Base-by-base conservation (phyloP, 2,113 vertebrate genomes). In the Acrocephalus arundinaceus region DNA sequence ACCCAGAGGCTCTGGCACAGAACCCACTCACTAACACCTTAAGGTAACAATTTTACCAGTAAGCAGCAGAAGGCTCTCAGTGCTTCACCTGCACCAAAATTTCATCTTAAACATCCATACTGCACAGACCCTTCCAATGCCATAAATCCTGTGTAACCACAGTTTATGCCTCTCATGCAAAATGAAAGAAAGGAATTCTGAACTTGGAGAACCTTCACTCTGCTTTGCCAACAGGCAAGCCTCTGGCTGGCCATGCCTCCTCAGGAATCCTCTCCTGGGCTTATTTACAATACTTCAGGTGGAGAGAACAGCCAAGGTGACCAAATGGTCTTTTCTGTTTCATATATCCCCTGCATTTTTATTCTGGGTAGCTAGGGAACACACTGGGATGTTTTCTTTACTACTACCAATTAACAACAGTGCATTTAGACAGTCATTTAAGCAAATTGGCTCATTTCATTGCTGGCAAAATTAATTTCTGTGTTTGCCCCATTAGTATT, bases 1-100 rank as follows among this genome's bases (percentile, higher is more conserved):
- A 98, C 98, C 97, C 98, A 93, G 97, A 78, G 96, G 98, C 98
- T 98, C 98, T 97, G 97, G 98, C 98, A 98, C 98, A 96, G 98
- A 99, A 98, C 98, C 94, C 97, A 84, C 97, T 97, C 39, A 21
- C 43, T 37, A 1, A 87, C 93, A 79, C 90, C 83, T 73, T 65
- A 39, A 67, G 83, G 65, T 37, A 71, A 66, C 76, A 22, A 19
- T 81, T 72, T 72, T 43, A 83, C 45, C 11, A 4, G 65, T 39
- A 37, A 92, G 20, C 45, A 78, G 76, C 84, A 78, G 62, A 76
- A 90, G 48, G 71, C 48, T 90, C 62, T 39, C 75, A 39, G 51
- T 43, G 61, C 79, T 54, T 85, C 70, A 12, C 17, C 2, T 19
- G 66, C 71, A 59, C 75, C 70, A 16, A 35, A 75, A 62, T 43